Evolutionary conservation across 2,888 invertebrate species (phyloP), one percentile per base, ranked within the genome.

Genomic region (Pammene aurita): DNA sequence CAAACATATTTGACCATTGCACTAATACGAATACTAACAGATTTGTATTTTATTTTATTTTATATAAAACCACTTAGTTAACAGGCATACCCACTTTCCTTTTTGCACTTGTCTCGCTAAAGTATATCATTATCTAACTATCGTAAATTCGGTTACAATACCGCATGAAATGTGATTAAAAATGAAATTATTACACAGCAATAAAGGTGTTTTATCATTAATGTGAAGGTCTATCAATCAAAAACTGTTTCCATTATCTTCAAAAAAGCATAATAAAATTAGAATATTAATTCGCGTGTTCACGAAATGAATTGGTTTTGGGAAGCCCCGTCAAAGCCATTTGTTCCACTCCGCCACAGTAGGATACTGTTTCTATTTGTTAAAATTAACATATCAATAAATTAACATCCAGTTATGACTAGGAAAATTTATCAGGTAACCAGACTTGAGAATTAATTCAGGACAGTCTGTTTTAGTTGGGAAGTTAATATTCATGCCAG

Each of bases 341-440:
- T 92, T 90, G 92, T 92, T 92, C 91, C 91, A 87, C 88, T 81
- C 79, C 76, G 73, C 83, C 92, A 68, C 91, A 87, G 91, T 90
- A 86, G 91, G 92, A 77, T 80, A 85, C 84, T 85, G 86, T 87
- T 89, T 89, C 89, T 86, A 88, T 88, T 86, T 82, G 86, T 89
- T 86, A 86, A 89, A 85, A 89, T 92, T 89, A 90, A 88, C 86
- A 90, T 90, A 90, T 87, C 83, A 76, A 82, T 88, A 84, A 85
- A 85, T 83, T 81, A 77, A 79, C 76, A 73, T 74, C 76, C 80
- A 78, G 82, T 82, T 84, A 82, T 72, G 72, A 70, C 56, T 63
- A 52, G 48, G 64, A 62, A 70, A 68, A 60, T 52, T 46, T 55
- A 60, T 65, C 54, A 64, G 69, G 69, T 58, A 69, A 54, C 69